A percentile compares a stretch with the other conserved stretches of the same genome.
These are phyloP conservation scores for Tiliacea citrago DNA, from an alignment of 2,888 invertebrate genomes.

Conservation along the genomic window DNA sequence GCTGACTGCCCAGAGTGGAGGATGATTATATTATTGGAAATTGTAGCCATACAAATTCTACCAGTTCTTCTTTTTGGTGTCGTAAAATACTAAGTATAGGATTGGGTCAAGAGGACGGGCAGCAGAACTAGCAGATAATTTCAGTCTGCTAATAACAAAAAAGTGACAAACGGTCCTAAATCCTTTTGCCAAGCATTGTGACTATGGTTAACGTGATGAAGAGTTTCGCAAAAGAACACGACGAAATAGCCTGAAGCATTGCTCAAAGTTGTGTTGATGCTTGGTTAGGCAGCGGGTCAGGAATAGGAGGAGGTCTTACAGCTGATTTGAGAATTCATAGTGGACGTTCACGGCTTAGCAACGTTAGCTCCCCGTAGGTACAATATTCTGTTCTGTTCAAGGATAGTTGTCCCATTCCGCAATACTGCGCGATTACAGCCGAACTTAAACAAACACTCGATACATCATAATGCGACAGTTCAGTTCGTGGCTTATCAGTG, in stretches of 20 bases:
- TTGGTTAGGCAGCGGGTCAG: neutral
- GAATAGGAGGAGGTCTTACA: neutral
- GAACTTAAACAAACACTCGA: constrained; percentile 23
- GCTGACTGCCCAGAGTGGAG: neutral
- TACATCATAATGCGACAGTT: constrained; percentile 35
- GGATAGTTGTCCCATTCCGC: neutral
- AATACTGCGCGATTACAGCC: constrained; percentile 3
- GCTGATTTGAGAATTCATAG: neutral
- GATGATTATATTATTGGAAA: no score
- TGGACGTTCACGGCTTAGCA: neutral
- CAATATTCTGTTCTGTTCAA: neutral
- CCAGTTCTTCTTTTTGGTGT: neutral
- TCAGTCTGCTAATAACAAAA: neutral
- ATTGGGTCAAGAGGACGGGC: neutral
- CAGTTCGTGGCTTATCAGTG: constrained; percentile 56
- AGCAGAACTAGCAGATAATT: neutral
- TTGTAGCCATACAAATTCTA: neutral
- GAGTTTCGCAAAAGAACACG: neutral
- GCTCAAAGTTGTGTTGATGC: neutral
- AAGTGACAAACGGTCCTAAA: neutral
- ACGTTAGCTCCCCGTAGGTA: neutral
- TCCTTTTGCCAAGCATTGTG: neutral
- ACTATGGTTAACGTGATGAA: neutral
- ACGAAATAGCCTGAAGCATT: neutral
- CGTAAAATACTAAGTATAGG: neutral